These are phyloP conservation scores for Tyrophagus putrescentiae DNA, from an alignment of 1,140 invertebrate genomes.

Conservation along the genomic window DNA sequence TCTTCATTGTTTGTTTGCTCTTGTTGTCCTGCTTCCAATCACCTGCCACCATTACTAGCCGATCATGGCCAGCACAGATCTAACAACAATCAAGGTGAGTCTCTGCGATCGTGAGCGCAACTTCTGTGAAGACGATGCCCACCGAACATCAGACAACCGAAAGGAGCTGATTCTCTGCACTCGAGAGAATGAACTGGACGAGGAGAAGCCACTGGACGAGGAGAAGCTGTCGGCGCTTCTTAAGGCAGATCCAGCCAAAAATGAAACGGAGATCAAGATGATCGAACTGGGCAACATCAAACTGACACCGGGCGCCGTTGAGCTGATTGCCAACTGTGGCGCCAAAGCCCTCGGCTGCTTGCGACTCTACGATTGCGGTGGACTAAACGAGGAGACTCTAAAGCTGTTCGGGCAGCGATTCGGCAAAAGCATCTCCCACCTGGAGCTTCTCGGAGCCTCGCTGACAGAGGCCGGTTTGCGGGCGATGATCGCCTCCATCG, in stretches of 20 bases:
- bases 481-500: conserved; percentile 15
- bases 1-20: too few relatives aligned
- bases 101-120: conserved; percentile 19
- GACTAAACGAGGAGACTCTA: conserved; percentile 14
- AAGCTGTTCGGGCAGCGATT: conserved; percentile 21
- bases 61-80: too few relatives aligned
- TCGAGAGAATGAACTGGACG: conserved; percentile 19
- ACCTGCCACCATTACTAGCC: too few relatives aligned
- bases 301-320: background rate
- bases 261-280: conserved; percentile 16
- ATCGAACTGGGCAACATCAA: conserved; percentile 21
- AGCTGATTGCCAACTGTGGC: conserved; percentile 19
- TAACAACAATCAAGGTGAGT: conserved; percentile 18
- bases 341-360: conserved; percentile 16
- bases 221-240: conserved; percentile 10
- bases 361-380: conserved; percentile 17
- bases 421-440: conserved; percentile 9
- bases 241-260: conserved; percentile 8
- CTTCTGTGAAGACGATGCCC: conserved; percentile 20
- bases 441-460: conserved; percentile 9
- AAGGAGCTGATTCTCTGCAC: conserved; percentile 21
- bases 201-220: conserved; percentile 21
- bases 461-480: conserved; percentile 13
- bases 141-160: background rate
- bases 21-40: too few relatives aligned